Conservation (phyloP, 2,888 invertebrate genomes). For the Leptogaster cylindrica region DNA sequence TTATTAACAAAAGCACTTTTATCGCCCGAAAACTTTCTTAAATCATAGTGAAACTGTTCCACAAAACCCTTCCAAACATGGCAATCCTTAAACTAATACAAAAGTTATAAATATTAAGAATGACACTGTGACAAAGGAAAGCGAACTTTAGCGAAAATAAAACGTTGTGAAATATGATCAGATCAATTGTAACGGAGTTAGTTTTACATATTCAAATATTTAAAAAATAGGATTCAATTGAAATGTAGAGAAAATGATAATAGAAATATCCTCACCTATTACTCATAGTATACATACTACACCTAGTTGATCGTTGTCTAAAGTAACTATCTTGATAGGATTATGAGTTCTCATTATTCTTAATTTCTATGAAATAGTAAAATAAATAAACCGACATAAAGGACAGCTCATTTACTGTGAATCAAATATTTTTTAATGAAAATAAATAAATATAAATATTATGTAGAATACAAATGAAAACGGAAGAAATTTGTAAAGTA, state of each 20-base stretch:
- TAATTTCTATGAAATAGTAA: constrained; percentile 13
- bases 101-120: too few species aligned
- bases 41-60: too few species aligned
- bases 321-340: constrained; percentile 19
- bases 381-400: constrained; percentile 39
- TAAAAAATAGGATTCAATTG: background rate
- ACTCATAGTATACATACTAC: background rate
- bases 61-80: too few species aligned
- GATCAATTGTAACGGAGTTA: background rate
- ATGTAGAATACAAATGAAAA: constrained; percentile 20
- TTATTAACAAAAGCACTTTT: too few species aligned
- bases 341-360: constrained; percentile 15
- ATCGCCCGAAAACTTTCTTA: too few species aligned
- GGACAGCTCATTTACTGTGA: constrained; percentile 47
- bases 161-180: background rate
- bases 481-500: constrained; percentile 15
- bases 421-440: constrained; percentile 43
- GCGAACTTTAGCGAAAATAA: background rate
- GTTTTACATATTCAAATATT: background rate
- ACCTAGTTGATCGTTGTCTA: constrained; percentile 31
- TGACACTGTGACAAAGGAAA: background rate
- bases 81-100: too few species aligned
- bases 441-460: constrained; percentile 22
- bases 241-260: background rate
- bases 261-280: constrained; percentile 3